Evolutionary conservation across 2,113 vertebrate genomes (phyloP), one percentile per base, ranked within the genome.

Genomic region (Pelecanoides urinatrix): DNA sequence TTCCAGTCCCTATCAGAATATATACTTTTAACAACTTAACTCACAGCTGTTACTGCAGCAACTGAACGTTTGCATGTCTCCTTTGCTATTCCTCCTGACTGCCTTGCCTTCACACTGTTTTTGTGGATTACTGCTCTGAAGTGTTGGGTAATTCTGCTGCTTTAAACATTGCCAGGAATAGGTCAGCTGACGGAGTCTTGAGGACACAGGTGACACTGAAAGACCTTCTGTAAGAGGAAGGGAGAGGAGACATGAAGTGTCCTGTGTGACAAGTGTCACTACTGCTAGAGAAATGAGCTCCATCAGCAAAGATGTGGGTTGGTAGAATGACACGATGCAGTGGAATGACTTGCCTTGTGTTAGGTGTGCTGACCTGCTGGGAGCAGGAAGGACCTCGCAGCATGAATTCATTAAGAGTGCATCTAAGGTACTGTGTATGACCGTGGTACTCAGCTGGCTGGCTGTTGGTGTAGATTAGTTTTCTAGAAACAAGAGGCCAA

Each of bases 261-360:
- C 30, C 13, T 61, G 5, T 14, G 76, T 34, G 63, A 30, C 5
- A 23, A 26, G 22, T n/a, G 70, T 67, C 70, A 38, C n/a, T 63
- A 47, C 70, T 79, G 79, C 53, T 11, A 19, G 55, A 21, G 49
- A 42, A 59, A 10, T 12, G n/a, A 91, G 19, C 38, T 70, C 29
- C 22, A 5, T 14, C 25, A 34, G 52, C 38, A n/a, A 4, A 0
- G 2, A 0, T 6, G 29, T 23, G 49, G 16, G 8, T 7, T 81
- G 61, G 42, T 21, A n/a, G 65, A 21, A 38, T 6, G 66, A 44
- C 47, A 9, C 0, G 61, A 11, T 42, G 61, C 6, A 4, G 53
- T 12, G 32, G 22, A 22, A n/a, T 13, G 52, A 23, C 16, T 36
- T 7, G 3, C 49, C 27, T 29, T 62, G n/a, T 66, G 36, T 32